Evolutionary conservation across 2,888 invertebrate genomes (phyloP).

Genomic region (Zeuzera pyrina): DNA sequence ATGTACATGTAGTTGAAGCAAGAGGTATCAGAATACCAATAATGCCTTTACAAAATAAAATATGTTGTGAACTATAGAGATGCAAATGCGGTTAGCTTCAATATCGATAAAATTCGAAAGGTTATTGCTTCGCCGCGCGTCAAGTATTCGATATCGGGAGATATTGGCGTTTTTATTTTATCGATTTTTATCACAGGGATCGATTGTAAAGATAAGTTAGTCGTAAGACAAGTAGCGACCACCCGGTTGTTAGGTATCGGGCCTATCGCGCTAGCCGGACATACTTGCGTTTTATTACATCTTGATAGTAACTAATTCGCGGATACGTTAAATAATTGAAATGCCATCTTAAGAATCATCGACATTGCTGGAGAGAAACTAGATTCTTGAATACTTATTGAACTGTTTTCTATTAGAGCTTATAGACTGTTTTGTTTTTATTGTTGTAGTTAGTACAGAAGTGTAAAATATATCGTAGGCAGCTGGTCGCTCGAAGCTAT

Average conservation of each 20-base stretch:
- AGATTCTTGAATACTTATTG: no score
- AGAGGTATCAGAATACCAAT: no score
- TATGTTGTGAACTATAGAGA: slow-evolving; percentile 55
- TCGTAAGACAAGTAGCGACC: slow-evolving; percentile 72
- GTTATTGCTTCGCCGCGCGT: slow-evolving; percentile 61
- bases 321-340: slow-evolving; percentile 60
- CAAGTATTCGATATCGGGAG: slow-evolving; percentile 53
- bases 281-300: slow-evolving; percentile 64
- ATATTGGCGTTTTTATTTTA: slow-evolving; percentile 37
- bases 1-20: no score
- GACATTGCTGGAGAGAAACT: background rate
- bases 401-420: no score
- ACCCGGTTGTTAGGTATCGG: slow-evolving; percentile 39
- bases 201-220: slow-evolving; percentile 70
- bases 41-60: no score
- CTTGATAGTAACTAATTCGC: slow-evolving; percentile 64
- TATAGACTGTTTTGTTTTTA: no score
- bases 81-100: slow-evolving; percentile 56
- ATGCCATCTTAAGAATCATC: slow-evolving; percentile 21
- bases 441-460: no score
- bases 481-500: background rate
- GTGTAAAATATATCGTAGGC: no score
- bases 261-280: slow-evolving; percentile 28
- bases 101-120: slow-evolving; percentile 58
- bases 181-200: slow-evolving; percentile 68